Percentiles rank a stretch among this genome's conserved stretches.
These are phyloP conservation scores for Eupeodes luniger DNA, from an alignment of 2,888 invertebrate species.

Conservation along the genomic window DNA sequence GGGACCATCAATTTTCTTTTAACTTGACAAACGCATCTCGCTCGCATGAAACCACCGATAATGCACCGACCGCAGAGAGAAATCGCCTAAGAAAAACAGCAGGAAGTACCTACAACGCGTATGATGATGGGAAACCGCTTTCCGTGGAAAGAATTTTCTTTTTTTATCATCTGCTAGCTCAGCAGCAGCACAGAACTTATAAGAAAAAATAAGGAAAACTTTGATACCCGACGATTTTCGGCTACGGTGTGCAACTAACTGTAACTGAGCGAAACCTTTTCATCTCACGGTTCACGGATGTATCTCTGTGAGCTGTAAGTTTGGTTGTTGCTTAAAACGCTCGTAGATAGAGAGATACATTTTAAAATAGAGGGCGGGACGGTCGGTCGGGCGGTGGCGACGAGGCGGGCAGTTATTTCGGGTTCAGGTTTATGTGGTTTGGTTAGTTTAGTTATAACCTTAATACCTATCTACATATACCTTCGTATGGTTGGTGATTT, in stretches of 20 bases:
- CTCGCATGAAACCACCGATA: not conserved
- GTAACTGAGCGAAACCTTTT: constrained; percentile 66
- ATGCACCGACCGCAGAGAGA: not conserved
- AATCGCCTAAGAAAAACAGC: not conserved
- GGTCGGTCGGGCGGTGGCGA: not conserved
- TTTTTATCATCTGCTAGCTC: not conserved
- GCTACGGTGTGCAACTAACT: constrained; percentile 29
- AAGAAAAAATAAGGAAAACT: constrained; percentile 26
- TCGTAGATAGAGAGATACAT: not conserved
- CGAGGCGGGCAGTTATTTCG: constrained; percentile 22
- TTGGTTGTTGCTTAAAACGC: not conserved
- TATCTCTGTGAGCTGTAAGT: not conserved
- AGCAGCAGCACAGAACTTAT: not conserved
- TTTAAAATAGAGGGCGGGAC: not conserved
- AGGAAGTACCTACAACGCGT: not conserved
- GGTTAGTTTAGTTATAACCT: constrained; percentile 53
- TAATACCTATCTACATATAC: not conserved
- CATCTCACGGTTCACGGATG: constrained; percentile 55
- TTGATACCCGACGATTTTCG: constrained; percentile 66
- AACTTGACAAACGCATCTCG: constrained; percentile 9
- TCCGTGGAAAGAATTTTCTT: constrained; percentile 15
- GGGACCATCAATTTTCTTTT: not conserved
- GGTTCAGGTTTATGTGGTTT: constrained; percentile 36
- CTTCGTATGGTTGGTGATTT: constrained; percentile 16
- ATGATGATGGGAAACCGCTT: not conserved